phyloP scores from a whole-genome alignment of 2,888 invertebrate genomes.

The Cephus sareptanus region DNA sequence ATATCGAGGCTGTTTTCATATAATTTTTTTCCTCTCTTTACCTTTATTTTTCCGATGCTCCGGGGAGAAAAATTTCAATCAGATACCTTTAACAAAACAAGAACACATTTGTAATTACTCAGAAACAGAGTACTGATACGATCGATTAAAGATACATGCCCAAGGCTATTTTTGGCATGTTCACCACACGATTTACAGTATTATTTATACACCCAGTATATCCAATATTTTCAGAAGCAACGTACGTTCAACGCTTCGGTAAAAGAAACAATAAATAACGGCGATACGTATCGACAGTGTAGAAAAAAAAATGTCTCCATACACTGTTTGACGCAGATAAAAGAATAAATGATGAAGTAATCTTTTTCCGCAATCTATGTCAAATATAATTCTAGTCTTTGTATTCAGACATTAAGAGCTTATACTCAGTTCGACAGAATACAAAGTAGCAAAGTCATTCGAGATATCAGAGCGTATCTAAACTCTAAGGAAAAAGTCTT shows the following conservation, averaged over 20 bases:
- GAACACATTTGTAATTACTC: background rate
- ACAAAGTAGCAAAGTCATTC: background rate
- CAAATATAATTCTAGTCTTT: conserved; percentile 1
- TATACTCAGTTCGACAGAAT: background rate
- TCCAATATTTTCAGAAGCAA: background rate
- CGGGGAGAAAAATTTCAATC: background rate
- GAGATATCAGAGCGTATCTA: background rate
- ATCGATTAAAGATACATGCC: conserved; percentile 20
- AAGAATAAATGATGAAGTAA: background rate
- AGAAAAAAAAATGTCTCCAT: background rate
- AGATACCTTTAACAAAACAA: background rate
- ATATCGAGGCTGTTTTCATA: background rate
- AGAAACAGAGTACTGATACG: background rate
- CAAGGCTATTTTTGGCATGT: conserved; percentile 8
- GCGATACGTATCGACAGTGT: background rate
- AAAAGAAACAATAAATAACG: background rate
- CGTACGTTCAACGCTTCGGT: background rate
- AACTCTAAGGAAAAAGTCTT: background rate
- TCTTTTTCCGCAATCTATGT: background rate
- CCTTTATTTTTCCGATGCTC: background rate
- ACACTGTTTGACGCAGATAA: background rate
- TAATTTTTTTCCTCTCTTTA: background rate
- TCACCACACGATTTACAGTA: background rate
- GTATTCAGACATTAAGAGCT: background rate
- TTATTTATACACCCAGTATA: background rate